These are phyloP conservation scores for Phyto melanocephala DNA, from an alignment of 2,888 invertebrate species.

Conservation along the genomic window DNA sequence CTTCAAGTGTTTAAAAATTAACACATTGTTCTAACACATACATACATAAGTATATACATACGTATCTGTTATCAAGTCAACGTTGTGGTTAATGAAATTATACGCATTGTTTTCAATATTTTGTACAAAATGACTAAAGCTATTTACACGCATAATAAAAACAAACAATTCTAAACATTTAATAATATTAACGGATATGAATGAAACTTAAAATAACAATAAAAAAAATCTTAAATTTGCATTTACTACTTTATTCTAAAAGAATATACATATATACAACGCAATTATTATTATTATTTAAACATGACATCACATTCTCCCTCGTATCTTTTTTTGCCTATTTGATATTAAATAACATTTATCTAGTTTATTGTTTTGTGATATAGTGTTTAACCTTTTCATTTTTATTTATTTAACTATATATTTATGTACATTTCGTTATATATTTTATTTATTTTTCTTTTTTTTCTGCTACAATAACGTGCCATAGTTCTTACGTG, in stretches of 20 bases:
- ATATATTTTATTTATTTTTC: conserved; percentile 20
- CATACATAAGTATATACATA: no score
- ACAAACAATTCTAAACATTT: no score
- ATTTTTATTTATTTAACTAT: conserved; percentile 9
- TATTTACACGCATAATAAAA: no score
- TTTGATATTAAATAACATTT: background rate
- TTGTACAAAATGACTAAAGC: no score
- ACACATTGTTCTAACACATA: background rate
- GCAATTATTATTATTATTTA: no score
- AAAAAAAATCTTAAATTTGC: no score
- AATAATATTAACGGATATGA: no score
- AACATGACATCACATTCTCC: no score
- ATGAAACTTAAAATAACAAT: no score
- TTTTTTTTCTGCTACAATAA: background rate
- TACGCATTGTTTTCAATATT: background rate
- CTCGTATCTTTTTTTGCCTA: background rate
- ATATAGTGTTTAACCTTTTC: background rate
- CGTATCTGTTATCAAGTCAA: background rate
- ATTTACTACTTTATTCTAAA: no score
- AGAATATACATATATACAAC: no score
- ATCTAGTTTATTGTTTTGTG: background rate
- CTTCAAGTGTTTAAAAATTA: background rate
- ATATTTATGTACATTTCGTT: conserved; percentile 6
- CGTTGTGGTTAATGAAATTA: background rate
- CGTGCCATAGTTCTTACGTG: conserved; percentile 50